Evolutionary conservation across 2,888 invertebrate species (phyloP).

Genomic region (Hylaea fasciaria): DNA sequence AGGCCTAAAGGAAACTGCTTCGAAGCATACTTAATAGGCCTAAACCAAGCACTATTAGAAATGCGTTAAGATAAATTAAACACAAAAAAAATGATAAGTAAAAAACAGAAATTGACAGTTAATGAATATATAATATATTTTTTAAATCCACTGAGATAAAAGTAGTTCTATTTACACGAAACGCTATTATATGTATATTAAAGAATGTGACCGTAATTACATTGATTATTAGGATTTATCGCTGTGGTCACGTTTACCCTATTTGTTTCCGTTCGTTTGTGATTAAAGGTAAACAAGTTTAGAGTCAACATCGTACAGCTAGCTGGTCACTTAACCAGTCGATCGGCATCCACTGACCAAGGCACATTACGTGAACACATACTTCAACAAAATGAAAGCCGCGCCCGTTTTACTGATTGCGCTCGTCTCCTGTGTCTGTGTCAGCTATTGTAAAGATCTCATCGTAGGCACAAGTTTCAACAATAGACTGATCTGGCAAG

Average conservation of each 20-base stretch:
- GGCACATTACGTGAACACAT: conserved; percentile 50
- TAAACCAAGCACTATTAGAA: no score
- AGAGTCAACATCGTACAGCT: conserved; percentile 37
- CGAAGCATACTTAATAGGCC: no score
- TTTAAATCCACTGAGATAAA: no score
- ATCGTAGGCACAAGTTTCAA: conserved; percentile 79
- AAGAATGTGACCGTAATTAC: conserved; percentile 9
- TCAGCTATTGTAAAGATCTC: conserved; percentile 69
- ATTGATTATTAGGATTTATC: conserved; percentile 18
- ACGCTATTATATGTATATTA: no score
- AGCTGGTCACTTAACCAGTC: conserved; percentile 51
- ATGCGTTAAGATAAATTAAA: no score
- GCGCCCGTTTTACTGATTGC: conserved; percentile 61
- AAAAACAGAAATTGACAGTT: no score
- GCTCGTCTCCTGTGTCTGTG: conserved; percentile 62
- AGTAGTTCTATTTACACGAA: no score
- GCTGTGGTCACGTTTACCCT: conserved; percentile 43
- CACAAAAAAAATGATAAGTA: no score
- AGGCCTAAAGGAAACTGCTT: no score
- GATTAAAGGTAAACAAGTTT: conserved; percentile 59
- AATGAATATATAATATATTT: no score
- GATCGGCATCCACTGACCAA: conserved; percentile 54
- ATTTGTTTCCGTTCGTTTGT: conserved; percentile 60
- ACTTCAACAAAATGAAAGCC: conserved; percentile 65
- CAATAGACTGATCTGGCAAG: conserved; percentile 68